A percentile compares a stretch with the other conserved stretches of the same genome.
Evolutionary conservation across 2,797 vertebrate genomes (phyloP).

Genomic region (Phyllotis vaccarum): DNA sequence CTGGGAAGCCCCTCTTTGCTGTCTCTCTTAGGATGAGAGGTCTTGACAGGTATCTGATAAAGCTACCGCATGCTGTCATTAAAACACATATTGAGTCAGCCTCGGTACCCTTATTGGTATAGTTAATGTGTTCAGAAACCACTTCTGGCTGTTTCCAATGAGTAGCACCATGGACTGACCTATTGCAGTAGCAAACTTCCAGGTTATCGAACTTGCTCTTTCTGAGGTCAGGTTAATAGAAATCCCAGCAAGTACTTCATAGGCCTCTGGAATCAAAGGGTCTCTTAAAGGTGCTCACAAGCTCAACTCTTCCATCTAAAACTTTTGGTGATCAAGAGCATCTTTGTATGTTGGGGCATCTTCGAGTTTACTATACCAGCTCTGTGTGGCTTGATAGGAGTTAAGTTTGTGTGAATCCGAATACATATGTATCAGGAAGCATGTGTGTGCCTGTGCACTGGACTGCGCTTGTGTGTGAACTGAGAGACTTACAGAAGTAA

Average conservation of each 20-base stretch:
- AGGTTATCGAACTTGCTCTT: background rate
- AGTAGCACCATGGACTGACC: background rate
- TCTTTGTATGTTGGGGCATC: background rate
- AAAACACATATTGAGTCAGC: background rate
- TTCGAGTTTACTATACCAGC: background rate
- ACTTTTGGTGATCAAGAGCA: constrained; percentile 20
- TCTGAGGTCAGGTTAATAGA: background rate
- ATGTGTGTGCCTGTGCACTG: too few relatives aligned
- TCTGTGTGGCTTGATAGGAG: background rate
- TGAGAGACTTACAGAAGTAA: background rate
- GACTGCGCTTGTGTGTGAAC: background rate
- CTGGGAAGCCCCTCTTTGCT: background rate
- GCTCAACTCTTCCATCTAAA: background rate
- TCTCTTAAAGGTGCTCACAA: constrained; percentile 16
- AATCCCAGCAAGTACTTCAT: background rate
- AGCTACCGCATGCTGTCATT: background rate
- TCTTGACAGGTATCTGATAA: constrained; percentile 29
- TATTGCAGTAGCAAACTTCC: background rate
- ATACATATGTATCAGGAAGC: background rate
- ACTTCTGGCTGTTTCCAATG: background rate
- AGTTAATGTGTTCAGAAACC: background rate
- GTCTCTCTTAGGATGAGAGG: background rate
- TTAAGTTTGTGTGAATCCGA: background rate
- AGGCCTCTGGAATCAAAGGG: constrained; percentile 19
- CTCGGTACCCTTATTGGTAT: background rate